Evolutionary conservation across 2,113 vertebrate genomes (phyloP).

Genomic region (Rhynchomys soricoides): DNA sequence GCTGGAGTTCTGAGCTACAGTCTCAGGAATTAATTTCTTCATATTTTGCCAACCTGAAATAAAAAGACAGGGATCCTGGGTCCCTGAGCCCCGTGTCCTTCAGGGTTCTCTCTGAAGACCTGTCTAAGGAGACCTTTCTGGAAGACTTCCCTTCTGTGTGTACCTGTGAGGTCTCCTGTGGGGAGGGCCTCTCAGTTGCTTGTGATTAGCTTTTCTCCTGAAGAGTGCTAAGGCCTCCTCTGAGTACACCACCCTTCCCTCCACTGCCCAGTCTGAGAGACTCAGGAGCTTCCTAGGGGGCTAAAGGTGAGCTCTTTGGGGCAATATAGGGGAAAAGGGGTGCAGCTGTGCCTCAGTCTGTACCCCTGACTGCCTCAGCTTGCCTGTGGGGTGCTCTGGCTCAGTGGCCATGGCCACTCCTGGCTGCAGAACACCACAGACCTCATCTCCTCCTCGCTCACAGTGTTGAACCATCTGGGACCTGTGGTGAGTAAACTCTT

Average conservation of each 20-base stretch:
- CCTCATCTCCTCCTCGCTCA: conserved; percentile 84
- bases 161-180: not conserved
- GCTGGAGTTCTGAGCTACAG: not conserved
- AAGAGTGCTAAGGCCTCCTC: not conserved
- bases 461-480: conserved; percentile 82
- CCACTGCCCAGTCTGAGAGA: not conserved
- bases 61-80: not conserved
- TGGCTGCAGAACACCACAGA: conserved; percentile 87
- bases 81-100: not conserved
- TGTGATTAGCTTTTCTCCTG: not conserved
- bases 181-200: not conserved
- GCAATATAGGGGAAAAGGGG: not conserved
- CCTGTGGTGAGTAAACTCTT: conserved; percentile 66
- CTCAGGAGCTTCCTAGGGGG: not conserved
- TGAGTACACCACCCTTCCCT: not conserved
- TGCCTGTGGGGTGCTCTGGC: conserved; percentile 88
- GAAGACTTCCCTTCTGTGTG: not conserved
- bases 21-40: not conserved
- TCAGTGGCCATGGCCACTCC: conserved; percentile 85
- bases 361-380: conserved; percentile 85
- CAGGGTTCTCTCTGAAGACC: not conserved
- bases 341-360: not conserved
- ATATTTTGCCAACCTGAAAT: not conserved
- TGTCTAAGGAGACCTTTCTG: not conserved
- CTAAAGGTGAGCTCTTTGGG: not conserved